Percentiles rank a stretch among this genome's conserved stretches.
phyloP scores from a whole-genome alignment of 2,797 vertebrate genomes.

The Sarcoramphus papa region DNA sequence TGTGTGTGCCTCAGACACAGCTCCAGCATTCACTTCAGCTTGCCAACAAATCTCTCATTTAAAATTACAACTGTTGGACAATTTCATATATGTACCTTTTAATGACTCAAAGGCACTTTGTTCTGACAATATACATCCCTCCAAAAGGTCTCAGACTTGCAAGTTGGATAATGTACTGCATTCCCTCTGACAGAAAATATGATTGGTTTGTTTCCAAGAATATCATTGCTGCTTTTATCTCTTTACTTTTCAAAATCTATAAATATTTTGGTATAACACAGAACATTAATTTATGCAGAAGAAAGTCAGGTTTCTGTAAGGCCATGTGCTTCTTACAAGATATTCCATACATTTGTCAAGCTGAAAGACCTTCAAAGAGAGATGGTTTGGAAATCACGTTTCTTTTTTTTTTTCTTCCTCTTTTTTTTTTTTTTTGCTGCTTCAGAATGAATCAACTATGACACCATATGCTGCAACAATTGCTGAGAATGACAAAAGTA shows the following conservation, averaged over 20 bases:
- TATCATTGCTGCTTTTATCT: not conserved
- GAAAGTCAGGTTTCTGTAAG: not conserved
- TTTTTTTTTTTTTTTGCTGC: not conserved
- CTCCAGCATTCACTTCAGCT: not conserved
- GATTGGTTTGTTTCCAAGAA: not conserved
- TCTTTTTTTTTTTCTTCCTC: fast-evolving
- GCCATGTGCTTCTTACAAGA: not conserved
- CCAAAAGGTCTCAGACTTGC: not conserved
- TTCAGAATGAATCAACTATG: conserved; percentile 15
- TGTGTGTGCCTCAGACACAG: not conserved
- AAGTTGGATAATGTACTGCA: not conserved
- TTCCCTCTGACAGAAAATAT: not conserved
- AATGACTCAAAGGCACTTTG: conserved; percentile 9
- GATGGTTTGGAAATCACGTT: not conserved
- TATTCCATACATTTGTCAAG: not conserved
- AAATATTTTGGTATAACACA: not conserved
- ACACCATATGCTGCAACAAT: conserved; percentile 8
- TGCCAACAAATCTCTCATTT: conserved; percentile 4
- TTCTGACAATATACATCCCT: not conserved
- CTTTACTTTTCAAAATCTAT: not conserved
- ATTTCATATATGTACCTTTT: conserved; percentile 9
- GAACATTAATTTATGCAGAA: not conserved
- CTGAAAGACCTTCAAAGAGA: not conserved
- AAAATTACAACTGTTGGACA: conserved; percentile 13
- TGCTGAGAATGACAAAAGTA: not conserved